phyloP scores from a whole-genome alignment of 2,797 vertebrate genomes.

The Cottoperca gobio region DNA sequence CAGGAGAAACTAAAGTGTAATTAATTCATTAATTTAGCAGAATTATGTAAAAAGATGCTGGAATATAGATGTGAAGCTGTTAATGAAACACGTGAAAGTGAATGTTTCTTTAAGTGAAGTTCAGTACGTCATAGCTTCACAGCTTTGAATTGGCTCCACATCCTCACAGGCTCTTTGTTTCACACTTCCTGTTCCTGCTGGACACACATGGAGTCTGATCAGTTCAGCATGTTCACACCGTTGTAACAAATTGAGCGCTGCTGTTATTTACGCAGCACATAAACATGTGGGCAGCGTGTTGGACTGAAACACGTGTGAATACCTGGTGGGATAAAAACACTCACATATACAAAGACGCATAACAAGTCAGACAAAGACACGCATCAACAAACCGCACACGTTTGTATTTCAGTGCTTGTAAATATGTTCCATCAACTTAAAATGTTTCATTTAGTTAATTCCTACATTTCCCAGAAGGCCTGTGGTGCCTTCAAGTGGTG shows the following conservation, averaged over 20 bases:
- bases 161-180: neutral
- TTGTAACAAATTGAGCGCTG: neutral
- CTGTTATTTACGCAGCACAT: constrained; percentile 27
- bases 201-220: constrained; percentile 1
- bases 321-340: constrained; percentile 21
- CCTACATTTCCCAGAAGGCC: constrained; percentile 36
- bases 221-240: constrained; percentile 15
- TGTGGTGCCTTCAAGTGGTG: constrained; percentile 2
- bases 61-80: no score
- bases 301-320: constrained; percentile 16
- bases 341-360: constrained; percentile 7
- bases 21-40: no score
- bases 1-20: no score
- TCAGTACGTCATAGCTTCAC: neutral
- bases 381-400: constrained; percentile 4
- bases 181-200: constrained; percentile 14
- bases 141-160: neutral
- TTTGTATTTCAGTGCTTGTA: constrained; percentile 18
- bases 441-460: neutral
- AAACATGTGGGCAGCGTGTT: constrained; percentile 25
- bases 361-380: constrained; percentile 16
- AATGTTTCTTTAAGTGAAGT: no score
- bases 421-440: constrained; percentile 29
- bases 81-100: no score
- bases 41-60: no score